These are phyloP conservation scores for Lytechinus pictus DNA, from an alignment of 35 echinoderm and acorn worm genomes.

Conservation along the genomic window DNA sequence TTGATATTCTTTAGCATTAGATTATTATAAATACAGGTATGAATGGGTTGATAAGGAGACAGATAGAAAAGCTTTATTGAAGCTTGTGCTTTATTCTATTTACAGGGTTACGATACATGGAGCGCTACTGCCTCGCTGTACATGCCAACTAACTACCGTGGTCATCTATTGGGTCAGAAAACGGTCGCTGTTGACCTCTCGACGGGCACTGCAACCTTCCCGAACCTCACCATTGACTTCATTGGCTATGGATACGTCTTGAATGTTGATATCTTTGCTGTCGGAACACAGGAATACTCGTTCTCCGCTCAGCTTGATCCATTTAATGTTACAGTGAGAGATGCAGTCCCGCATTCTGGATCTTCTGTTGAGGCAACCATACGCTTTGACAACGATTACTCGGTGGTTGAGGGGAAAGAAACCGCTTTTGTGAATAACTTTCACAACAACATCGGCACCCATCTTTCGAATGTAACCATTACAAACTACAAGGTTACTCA, in stretches of 20 bases:
- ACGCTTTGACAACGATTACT: conserved; percentile 71
- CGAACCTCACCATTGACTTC: conserved; percentile 62
- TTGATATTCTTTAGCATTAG: too few species aligned
- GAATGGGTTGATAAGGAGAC: too few species aligned
- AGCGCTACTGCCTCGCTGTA: conserved; percentile 55
- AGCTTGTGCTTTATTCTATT: neutral
- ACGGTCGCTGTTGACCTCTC: conserved; percentile 71
- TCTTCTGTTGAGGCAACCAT: conserved; percentile 37
- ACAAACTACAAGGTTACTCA: conserved; percentile 52
- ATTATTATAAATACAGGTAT: too few species aligned
- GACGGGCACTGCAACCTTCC: conserved; percentile 57
- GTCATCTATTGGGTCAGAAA: conserved; percentile 60
- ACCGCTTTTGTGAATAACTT: conserved; percentile 55
- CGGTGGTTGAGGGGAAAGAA: conserved; percentile 66
- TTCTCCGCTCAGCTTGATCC: conserved; percentile 49
- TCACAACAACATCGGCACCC: conserved; percentile 67
- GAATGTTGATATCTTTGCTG: conserved; percentile 54
- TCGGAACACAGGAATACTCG: conserved; percentile 48
- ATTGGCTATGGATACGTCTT: conserved; percentile 69
- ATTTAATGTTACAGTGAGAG: conserved; percentile 67
- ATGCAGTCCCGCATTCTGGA: conserved; percentile 57
- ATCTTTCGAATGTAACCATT: conserved; percentile 67
- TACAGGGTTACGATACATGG: conserved; percentile 67
- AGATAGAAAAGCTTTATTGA: neutral
- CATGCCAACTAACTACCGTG: conserved; percentile 70